phyloP scores from a whole-genome alignment of 2,113 vertebrate genomes.

The Trochalopteron elliotii region DNA sequence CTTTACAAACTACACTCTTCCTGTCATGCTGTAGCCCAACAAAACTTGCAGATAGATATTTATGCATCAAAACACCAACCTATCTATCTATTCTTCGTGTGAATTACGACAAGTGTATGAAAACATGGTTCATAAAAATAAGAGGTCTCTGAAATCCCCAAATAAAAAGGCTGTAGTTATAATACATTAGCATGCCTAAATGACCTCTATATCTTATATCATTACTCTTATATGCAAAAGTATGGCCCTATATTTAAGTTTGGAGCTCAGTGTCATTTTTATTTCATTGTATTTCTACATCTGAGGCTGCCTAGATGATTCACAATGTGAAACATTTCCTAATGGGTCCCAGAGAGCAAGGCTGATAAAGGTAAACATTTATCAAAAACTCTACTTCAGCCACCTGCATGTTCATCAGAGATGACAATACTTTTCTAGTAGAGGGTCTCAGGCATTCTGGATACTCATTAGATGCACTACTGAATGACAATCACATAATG shows the following conservation, averaged over 20 bases:
- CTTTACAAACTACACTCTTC: neutral
- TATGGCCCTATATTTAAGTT: neutral
- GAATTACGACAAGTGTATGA: neutral
- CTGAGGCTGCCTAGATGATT: neutral
- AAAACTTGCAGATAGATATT: neutral
- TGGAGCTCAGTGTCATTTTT: neutral
- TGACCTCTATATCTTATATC: neutral
- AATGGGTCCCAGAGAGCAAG: neutral
- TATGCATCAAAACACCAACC: neutral
- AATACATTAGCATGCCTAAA: neutral
- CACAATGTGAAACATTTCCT: neutral
- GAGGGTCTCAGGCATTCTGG: neutral
- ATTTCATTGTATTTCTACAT: neutral
- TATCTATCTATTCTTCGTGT: neutral
- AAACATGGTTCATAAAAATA: neutral
- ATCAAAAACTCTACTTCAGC: neutral
- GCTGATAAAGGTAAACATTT: neutral
- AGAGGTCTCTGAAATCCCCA: neutral
- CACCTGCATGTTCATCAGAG: neutral
- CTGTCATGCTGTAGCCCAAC: neutral
- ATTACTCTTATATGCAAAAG: neutral
- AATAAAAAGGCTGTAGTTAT: neutral
- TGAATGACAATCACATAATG: neutral
- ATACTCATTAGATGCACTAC: neutral
- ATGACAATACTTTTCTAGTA: neutral